These are phyloP conservation scores for Gallinago solitaria DNA, from an alignment of 2,797 vertebrate species.

Conservation along the genomic window DNA sequence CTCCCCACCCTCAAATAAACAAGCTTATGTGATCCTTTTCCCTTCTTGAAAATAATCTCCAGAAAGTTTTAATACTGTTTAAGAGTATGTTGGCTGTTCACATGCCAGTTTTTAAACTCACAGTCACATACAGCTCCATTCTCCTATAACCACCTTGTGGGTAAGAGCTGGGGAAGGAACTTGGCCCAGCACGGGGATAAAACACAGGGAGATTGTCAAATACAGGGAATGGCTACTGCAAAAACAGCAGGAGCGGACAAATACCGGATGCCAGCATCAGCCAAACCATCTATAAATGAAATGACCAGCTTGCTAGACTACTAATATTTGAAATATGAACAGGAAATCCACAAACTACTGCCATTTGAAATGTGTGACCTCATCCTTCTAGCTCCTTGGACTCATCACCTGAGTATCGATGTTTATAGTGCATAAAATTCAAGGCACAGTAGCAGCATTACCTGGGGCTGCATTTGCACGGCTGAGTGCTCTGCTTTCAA, in stretches of 20 bases:
- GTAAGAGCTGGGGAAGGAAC: background rate
- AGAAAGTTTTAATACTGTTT: background rate
- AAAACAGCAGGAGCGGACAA: background rate
- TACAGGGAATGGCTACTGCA: background rate
- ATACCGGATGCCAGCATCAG: background rate
- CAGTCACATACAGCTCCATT: background rate
- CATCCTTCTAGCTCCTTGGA: background rate
- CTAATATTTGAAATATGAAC: background rate
- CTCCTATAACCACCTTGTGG: background rate
- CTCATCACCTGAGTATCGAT: background rate
- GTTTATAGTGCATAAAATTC: background rate
- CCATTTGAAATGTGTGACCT: background rate
- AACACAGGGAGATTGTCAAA: background rate
- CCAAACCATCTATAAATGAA: background rate
- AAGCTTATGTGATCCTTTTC: background rate
- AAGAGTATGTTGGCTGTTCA: background rate
- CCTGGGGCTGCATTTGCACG: rapidly evolving
- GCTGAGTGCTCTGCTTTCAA: background rate
- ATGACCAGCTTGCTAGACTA: background rate
- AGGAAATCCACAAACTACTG: background rate
- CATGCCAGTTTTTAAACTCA: background rate
- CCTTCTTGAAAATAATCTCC: background rate
- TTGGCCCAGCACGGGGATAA: background rate
- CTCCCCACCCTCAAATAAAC: background rate
- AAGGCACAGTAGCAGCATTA: rapidly evolving